Conservation (phyloP, 2,113 vertebrate genomes). For the Brevimyrus niger region DNA sequence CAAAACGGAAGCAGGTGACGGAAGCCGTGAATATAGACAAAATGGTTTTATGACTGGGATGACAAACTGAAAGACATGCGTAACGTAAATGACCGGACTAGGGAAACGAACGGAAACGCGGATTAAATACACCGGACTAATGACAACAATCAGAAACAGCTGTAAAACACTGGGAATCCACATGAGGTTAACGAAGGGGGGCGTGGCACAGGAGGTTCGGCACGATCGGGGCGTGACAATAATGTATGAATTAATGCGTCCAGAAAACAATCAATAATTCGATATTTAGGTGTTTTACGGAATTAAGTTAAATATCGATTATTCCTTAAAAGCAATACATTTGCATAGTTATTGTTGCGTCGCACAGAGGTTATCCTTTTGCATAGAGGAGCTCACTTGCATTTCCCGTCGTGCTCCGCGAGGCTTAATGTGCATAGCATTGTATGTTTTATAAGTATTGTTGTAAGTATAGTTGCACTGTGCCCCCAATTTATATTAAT, state of each 20-base stretch:
- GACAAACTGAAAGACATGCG: too few species aligned
- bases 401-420: neutral
- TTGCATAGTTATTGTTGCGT: neutral
- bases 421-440: neutral
- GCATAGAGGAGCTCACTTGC: neutral
- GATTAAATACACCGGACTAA: too few species aligned
- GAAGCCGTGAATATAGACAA: too few species aligned
- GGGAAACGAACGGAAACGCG: too few species aligned
- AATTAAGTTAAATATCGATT: neutral
- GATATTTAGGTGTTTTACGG: neutral
- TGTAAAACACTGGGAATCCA: too few species aligned
- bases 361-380: neutral
- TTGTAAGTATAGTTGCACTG: neutral
- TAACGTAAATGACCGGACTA: too few species aligned
- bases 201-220: too few species aligned
- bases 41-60: too few species aligned
- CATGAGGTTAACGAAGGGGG: too few species aligned
- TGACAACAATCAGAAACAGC: too few species aligned
- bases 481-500: neutral
- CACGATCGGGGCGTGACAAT: too few species aligned
- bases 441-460: neutral
- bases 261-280: neutral
- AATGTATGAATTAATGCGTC: neutral
- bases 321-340: neutral
- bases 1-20: too few species aligned